These are phyloP conservation scores for Cotesia chilonis DNA, from an alignment of 1,140 invertebrate genomes.

Conservation along the genomic window DNA sequence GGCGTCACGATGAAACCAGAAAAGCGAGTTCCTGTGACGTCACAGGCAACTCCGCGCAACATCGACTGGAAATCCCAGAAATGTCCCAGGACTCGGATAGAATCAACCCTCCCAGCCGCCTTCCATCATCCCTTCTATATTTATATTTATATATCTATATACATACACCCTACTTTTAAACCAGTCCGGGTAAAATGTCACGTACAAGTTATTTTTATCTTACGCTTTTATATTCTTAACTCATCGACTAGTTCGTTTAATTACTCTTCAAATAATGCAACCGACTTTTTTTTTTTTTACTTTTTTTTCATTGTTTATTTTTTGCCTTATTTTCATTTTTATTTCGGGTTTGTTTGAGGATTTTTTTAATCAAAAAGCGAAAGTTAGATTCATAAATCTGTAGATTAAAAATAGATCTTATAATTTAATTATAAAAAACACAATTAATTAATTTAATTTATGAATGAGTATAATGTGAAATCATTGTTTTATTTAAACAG, in stretches of 20 bases:
- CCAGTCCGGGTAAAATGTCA: conserved; percentile 25
- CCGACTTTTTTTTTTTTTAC: not conserved
- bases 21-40: conserved; percentile 22
- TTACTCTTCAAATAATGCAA: conserved; percentile 10
- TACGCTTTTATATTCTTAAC: not conserved
- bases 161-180: conserved; percentile 10
- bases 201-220: conserved; percentile 23
- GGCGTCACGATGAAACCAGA: not conserved
- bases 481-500: too few species aligned
- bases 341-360: not conserved
- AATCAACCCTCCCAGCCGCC: not conserved
- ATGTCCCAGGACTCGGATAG: conserved; percentile 22
- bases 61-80: conserved; percentile 31
- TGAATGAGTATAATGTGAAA: too few species aligned
- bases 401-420: not conserved
- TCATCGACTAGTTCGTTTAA: conserved; percentile 15
- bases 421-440: not conserved
- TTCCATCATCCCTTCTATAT: not conserved
- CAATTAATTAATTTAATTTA: too few species aligned
- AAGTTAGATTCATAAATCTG: too few species aligned
- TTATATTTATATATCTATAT: conserved; percentile 2
- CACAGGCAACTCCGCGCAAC: conserved; percentile 23
- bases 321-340: not conserved
- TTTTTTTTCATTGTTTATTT: not conserved
- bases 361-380: too few species aligned